Base-by-base conservation (phyloP, 1,140 invertebrate species). In the Ooceraea biroi region DNA sequence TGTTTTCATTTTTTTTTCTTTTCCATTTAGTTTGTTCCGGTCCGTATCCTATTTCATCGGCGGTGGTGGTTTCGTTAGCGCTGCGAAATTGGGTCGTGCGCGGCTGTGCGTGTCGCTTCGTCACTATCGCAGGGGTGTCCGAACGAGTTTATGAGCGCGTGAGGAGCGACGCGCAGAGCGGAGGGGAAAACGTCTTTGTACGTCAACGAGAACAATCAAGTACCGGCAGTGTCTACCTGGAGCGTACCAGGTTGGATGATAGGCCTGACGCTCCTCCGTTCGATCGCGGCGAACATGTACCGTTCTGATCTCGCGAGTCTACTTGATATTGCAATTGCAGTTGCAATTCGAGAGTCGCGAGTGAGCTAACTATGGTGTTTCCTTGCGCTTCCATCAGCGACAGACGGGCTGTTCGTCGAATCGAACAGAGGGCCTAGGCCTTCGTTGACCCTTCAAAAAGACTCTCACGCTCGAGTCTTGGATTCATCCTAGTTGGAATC, bases 31-130 rank as follows among this genome's bases (percentile, higher is more conserved):
- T 80, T 84, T 58, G 55, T 71, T 68, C 73, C 83, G 55, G 52
- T 88, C 83, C 85, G 63, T 83, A 77, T 88, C 88, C 86, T 69
- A 82, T 89, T 88, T 89, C 80, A 85, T 91, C 87, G 86, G 83
- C 87, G 84, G 84, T 65, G 88, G 86, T 90, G 90, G 85, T 88
- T 83, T 83, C 48, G 82, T 88, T 83, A 85, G 82, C 83, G 83
- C 83, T 88, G 83, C 77, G 66, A 83, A 85, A 83, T 80, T 73
- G 77, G 72, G 77, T 89, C 69, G 84, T 85, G 68, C 78, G 68
- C 60, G 60, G 44, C 46, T 66, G 60, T 65, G 60, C 71, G 82
- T 86, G 41, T 84, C 85, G 83, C 86, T 80, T 66, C 74, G 74
- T 87, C 86, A 85, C 82, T 80, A 27, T 74, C 41, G 58, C 78